Evolutionary conservation across 2,797 vertebrate genomes (phyloP), one percentile per base, ranked within the genome.

Genomic region (Catharus ustulatus): DNA sequence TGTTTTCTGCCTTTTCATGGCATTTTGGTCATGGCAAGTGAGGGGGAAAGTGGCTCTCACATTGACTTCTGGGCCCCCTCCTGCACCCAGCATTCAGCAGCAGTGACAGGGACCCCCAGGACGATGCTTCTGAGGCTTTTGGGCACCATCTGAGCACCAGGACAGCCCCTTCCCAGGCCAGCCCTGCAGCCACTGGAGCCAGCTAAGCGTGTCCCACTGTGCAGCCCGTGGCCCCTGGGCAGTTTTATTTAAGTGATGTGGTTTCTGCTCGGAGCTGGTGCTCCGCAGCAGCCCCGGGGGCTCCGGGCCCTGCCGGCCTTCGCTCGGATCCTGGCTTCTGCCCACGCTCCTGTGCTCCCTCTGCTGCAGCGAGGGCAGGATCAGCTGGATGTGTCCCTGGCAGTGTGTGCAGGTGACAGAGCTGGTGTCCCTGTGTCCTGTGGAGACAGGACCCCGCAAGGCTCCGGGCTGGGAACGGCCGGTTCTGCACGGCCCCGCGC

Each of bases 401-500:
- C 34, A 6, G 0, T 11, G 30, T 0, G 43, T 27, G 32, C 9
- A 5, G 51, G 59, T 3, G 21, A 5, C 0, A 27, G 16, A 13
- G 19, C 17, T 0, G 1, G 32, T 84, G 89, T 17, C 24, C 95
- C 94, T 96, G 87, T 90, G 62, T 61, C 91, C 92, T 87, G 11
- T 16, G 85, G 81, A 34, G 83, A 55, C 11, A 6, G 58, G 94
- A 92, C 62, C 46, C 48, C 66, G 92, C 36, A 10, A 27, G 58
- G 97, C 96, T 85, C 92, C 69, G 32, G 94, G 92, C 64, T 43
- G 84, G 94, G 92, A n/a, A 69, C 21, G 20, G 94, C 40, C 69
- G 75, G 82, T 95, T 92, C 95, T 82, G 90, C 97, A 87, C 96
- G 69, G 95, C 97, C 95, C 61, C 43, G 93, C 76, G 96, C 78